Conservation (phyloP, 2,113 vertebrate species). For the Lagopus leucura region DNA sequence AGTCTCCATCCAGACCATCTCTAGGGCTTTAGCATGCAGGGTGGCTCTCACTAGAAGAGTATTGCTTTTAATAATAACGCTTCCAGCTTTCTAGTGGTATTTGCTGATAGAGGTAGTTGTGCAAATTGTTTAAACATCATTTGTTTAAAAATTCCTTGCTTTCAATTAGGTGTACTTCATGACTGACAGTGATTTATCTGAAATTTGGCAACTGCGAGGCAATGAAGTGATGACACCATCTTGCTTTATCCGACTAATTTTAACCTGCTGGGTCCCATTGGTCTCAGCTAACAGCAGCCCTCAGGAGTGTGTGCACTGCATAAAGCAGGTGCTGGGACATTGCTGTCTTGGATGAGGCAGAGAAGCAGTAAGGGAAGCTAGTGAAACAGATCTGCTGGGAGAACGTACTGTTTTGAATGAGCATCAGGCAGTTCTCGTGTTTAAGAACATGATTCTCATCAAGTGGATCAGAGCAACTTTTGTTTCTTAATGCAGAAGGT, state of each 20-base stretch:
- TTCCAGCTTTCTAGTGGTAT: neutral
- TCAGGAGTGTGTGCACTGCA: accelerated
- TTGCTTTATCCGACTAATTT: slow-evolving; percentile 19
- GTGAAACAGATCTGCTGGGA: neutral
- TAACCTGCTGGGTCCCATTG: neutral
- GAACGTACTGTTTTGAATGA: neutral
- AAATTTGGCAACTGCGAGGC: neutral
- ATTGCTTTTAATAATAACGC: neutral
- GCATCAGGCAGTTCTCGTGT: neutral
- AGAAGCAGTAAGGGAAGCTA: neutral
- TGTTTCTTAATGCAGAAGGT: neutral
- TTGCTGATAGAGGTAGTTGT: neutral
- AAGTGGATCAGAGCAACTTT: neutral
- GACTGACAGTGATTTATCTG: slow-evolving; percentile 9
- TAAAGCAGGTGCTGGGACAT: neutral
- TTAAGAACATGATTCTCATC: neutral
- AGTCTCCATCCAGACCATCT: slow-evolving; percentile 28
- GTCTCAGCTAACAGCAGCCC: neutral
- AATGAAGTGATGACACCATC: neutral
- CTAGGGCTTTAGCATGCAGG: neutral
- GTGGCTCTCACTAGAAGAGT: neutral
- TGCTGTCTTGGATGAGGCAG: neutral
- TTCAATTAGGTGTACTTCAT: neutral
- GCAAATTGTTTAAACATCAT: neutral
- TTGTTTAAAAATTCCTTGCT: neutral